These are phyloP conservation scores for Apomyelois bistriatella DNA, from an alignment of 2,888 invertebrate genomes.

Conservation along the genomic window DNA sequence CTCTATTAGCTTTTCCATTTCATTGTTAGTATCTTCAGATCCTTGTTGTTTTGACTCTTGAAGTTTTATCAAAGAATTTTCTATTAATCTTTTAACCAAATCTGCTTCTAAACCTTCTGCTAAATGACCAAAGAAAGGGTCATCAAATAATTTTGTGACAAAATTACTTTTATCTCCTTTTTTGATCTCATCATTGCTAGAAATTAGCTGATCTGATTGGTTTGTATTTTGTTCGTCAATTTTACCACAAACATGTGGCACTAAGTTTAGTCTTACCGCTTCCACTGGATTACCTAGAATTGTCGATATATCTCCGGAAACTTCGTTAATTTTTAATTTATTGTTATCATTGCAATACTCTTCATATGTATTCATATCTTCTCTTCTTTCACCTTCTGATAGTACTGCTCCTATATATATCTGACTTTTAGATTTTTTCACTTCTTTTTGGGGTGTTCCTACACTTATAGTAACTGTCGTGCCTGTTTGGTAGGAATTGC, in stretches of 20 bases:
- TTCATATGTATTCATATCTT: slow-evolving; percentile 62
- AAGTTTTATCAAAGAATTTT: slow-evolving; percentile 83
- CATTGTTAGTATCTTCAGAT: slow-evolving; percentile 59
- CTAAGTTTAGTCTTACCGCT: slow-evolving; percentile 86
- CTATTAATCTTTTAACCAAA: slow-evolving; percentile 82
- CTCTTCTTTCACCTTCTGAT: slow-evolving; percentile 40
- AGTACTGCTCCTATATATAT: slow-evolving; percentile 71
- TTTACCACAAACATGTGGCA: slow-evolving; percentile 89
- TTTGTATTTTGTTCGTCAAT: slow-evolving; percentile 42
- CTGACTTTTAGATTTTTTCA: slow-evolving; percentile 71
- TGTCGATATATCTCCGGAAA: slow-evolving; percentile 66
- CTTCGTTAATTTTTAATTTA: slow-evolving; percentile 30
- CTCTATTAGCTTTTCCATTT: slow-evolving; percentile 76
- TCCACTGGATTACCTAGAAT: slow-evolving; percentile 86
- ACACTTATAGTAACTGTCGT: slow-evolving; percentile 83
- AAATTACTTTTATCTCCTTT: slow-evolving; percentile 62
- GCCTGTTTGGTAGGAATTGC: slow-evolving; percentile 72
- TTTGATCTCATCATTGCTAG: slow-evolving; percentile 28
- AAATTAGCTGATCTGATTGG: slow-evolving; percentile 21
- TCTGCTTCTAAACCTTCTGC: slow-evolving; percentile 82
- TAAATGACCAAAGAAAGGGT: slow-evolving; percentile 82
- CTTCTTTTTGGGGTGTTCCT: slow-evolving; percentile 70
- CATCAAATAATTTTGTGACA: slow-evolving; percentile 81
- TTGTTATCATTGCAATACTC: slow-evolving; percentile 57
- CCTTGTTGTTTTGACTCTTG: slow-evolving; percentile 69